Evolutionary conservation across 2,888 invertebrate species (phyloP).

Genomic region (Leptothorax acervorum): DNA sequence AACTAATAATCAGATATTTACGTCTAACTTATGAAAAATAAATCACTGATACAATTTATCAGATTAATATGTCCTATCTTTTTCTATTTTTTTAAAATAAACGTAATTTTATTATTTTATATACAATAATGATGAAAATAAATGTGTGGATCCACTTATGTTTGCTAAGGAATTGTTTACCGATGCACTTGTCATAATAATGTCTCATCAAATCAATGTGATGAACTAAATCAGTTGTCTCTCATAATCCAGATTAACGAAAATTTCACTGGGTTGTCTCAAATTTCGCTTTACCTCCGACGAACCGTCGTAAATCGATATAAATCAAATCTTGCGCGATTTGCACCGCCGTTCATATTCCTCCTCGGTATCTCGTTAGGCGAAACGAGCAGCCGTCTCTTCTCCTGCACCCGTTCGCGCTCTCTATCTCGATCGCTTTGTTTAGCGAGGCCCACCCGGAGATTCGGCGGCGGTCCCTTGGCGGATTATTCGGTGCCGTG

Average conservation of each 20-base stretch:
- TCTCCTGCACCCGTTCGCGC: conserved; percentile 27
- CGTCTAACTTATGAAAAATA: not conserved
- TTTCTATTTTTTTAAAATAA: not conserved
- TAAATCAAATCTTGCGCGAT: conserved; percentile 39
- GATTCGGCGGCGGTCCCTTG: conserved; percentile 28
- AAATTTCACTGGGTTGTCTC: not conserved
- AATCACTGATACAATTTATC: not conserved
- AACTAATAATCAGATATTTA: not conserved
- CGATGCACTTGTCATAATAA: not conserved
- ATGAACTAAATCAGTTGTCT: not conserved
- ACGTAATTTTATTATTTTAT: not conserved
- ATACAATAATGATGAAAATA: not conserved
- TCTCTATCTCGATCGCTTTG: conserved; percentile 51
- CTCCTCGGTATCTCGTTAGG: conserved; percentile 31
- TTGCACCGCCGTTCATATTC: conserved; percentile 27
- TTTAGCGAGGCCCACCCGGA: conserved; percentile 46
- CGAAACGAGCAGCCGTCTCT: conserved; percentile 12
- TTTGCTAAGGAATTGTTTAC: not conserved
- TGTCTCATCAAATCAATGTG: not conserved
- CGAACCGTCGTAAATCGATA: conserved; percentile 15
- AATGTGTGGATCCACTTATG: not conserved
- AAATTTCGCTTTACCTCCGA: not conserved
- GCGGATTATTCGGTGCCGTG: conserved; percentile 43
- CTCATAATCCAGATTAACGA: conserved; percentile 3
- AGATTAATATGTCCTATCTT: not conserved